Evolutionary conservation across 2,888 invertebrate species (phyloP).

Genomic region (Ophonus ardosiacus): DNA sequence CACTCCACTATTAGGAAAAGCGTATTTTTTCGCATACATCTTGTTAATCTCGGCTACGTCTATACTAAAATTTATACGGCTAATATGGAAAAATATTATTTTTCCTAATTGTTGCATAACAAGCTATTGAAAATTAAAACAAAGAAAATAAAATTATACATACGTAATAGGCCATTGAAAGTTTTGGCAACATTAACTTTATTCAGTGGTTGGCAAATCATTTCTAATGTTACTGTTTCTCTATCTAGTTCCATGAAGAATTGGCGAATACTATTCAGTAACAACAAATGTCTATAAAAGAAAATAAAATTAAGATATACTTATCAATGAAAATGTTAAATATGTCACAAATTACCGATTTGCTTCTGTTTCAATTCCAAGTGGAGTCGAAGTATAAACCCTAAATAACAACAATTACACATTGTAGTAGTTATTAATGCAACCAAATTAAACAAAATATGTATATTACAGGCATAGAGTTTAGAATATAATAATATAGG

Average conservation of each 20-base stretch:
- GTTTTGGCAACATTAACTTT: slow-evolving; percentile 3
- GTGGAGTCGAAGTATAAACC: background rate
- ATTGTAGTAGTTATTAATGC: background rate
- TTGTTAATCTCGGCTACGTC: too few relatives aligned
- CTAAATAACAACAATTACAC: background rate
- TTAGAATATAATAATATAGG: too few relatives aligned
- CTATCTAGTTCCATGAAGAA: background rate
- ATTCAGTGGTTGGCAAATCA: background rate
- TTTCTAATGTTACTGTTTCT: background rate
- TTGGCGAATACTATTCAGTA: background rate
- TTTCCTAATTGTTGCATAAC: too few relatives aligned
- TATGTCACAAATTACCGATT: background rate
- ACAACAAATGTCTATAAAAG: background rate
- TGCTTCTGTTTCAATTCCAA: background rate
- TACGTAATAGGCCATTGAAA: background rate
- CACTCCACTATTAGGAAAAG: too few relatives aligned
- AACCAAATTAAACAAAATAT: too few relatives aligned
- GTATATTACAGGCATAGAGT: too few relatives aligned
- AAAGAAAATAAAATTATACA: background rate
- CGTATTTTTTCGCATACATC: too few relatives aligned
- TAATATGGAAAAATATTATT: too few relatives aligned
- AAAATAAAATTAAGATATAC: background rate
- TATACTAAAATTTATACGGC: too few relatives aligned
- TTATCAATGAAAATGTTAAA: background rate
- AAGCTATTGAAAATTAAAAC: too few relatives aligned